These are phyloP conservation scores for Carlito syrichta DNA, from an alignment of 2,113 vertebrate genomes.

Conservation along the genomic window DNA sequence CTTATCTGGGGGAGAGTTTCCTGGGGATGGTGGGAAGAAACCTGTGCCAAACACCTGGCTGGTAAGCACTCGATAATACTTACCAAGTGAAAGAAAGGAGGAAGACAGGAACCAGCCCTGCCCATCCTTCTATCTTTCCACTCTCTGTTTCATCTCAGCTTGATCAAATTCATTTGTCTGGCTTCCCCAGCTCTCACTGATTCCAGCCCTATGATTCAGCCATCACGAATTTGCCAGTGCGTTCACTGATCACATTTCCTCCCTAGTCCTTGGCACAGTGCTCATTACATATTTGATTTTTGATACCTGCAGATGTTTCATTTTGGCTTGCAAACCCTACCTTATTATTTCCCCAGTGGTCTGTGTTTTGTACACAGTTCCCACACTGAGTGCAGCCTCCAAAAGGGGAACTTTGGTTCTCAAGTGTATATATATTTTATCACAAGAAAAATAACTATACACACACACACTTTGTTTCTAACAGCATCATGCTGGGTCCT, in stretches of 20 bases:
- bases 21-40: not conserved
- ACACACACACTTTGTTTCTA: too few species aligned
- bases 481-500: not conserved
- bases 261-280: not conserved
- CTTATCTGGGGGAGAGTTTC: not conserved
- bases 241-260: conserved; percentile 17
- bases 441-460: too few species aligned
- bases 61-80: not conserved
- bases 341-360: not conserved
- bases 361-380: not conserved
- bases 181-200: not conserved
- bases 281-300: conserved; percentile 9
- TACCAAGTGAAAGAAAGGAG: not conserved
- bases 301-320: not conserved
- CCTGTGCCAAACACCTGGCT: not conserved
- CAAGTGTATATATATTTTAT: not conserved
- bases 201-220: not conserved
- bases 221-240: not conserved
- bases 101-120: not conserved
- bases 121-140: not conserved
- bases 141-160: not conserved
- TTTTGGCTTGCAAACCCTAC: not conserved
- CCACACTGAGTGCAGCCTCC: not conserved
- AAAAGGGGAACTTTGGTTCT: conserved; percentile 29
- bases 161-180: not conserved